Conservation (phyloP, 2,888 invertebrate genomes). For the Coecobrya sp. region DNA sequence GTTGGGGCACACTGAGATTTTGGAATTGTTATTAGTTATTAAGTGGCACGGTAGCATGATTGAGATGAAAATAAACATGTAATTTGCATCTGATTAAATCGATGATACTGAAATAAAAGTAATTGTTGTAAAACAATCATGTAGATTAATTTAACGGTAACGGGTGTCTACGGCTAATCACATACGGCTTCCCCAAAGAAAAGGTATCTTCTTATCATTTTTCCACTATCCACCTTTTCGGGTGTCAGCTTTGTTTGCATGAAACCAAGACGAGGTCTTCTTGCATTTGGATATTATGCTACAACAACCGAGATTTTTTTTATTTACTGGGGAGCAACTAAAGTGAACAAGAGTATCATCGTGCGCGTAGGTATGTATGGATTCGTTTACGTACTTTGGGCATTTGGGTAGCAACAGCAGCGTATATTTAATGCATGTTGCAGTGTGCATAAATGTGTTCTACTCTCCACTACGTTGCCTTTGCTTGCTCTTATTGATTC, state of each 20-base stretch:
- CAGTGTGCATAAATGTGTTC: conserved; percentile 4
- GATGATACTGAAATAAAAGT: too few species aligned
- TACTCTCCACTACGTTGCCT: neutral
- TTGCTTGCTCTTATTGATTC: conserved; percentile 54
- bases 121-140: neutral
- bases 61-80: too few species aligned
- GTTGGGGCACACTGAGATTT: too few species aligned
- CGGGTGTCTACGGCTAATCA: neutral
- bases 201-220: neutral
- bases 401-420: conserved; percentile 45
- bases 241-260: neutral
- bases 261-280: neutral
- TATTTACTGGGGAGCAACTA: neutral
- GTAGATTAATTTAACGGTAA: neutral
- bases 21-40: neutral
- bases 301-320: neutral
- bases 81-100: too few species aligned
- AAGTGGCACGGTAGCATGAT: neutral
- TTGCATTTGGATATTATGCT: neutral
- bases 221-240: neutral
- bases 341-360: neutral
- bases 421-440: neutral
- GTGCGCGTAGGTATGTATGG: neutral
- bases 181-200: neutral
- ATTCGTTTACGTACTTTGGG: neutral